Base-by-base conservation (phyloP, 2,888 invertebrate species). In the Drosophila cognata region DNA sequence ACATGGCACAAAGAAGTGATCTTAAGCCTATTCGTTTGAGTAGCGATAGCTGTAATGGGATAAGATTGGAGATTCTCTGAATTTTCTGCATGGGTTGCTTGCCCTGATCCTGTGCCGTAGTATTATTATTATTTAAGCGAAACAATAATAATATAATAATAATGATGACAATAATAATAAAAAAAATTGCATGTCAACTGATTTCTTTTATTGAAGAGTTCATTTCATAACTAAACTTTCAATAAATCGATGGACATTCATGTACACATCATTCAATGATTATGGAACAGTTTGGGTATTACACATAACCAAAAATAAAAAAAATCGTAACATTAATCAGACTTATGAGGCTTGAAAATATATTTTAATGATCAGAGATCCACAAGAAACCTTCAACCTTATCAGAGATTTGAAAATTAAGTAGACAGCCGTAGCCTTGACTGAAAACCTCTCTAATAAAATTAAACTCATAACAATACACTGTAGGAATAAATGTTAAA, bases 341-440 rank as follows among this genome's bases (percentile, higher is more conserved):
- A 48, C n/a, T 10, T 1, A 18, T 5, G 11, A 13, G 29, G 41
- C 61, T 38, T 43, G 28, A n/a, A 48, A 36, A 38, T 38, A 25
- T 29, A 18, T 35, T 50, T 1, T 13, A 13, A 10, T 48, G 33
- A 38, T 50, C 51, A 36, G 16, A 7, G n/a, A 58, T 58, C 71
- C 28, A 13, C 18, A 18, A 52, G 43, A 56, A 56, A 35, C 13
- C 41, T 43, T 46, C 35, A 29, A 21, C 10, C 79, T 76, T 61
- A 77, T 77, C 81, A 65, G 25, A 57, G 25, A 1, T 38, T n/a
- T 59, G 8, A 11, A n/a, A 79, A 53, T 36, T 36, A 38, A 4
- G 29, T 35, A 35, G 43, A 46, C 57, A 67, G 67, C 60, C 36
- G 48, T 68, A 77, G 76, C 82, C 82, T 88, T 85, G 84, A 81